Conservation (phyloP, 2,797 vertebrate genomes). For the Chrysocyon brachyurus region DNA sequence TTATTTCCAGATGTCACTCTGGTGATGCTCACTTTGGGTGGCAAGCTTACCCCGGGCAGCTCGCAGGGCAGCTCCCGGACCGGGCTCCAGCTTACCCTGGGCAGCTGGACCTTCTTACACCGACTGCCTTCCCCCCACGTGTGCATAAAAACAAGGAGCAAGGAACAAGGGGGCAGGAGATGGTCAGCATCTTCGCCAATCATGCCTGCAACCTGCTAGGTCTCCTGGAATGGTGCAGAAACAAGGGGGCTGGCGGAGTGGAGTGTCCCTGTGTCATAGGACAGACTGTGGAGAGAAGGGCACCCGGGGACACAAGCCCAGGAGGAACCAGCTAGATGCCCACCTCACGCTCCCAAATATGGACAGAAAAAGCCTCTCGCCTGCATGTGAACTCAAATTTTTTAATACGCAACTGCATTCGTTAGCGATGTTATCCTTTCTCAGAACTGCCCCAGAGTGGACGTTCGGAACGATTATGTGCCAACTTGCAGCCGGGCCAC, state of each 20-base stretch:
- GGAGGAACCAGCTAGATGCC: background rate
- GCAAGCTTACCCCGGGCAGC: background rate
- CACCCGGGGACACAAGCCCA: background rate
- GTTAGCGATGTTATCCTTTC: background rate
- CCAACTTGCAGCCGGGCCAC: background rate
- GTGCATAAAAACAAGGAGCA: background rate
- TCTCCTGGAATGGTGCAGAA: background rate
- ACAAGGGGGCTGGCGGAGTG: background rate
- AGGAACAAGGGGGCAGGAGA: background rate
- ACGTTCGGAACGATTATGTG: background rate
- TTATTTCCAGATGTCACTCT: fast-evolving
- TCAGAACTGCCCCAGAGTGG: background rate
- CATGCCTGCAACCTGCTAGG: background rate
- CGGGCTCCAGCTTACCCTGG: background rate
- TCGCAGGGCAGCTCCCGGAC: fast-evolving
- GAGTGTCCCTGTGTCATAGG: background rate
- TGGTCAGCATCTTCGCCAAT: background rate
- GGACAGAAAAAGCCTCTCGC: background rate
- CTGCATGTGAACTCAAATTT: background rate
- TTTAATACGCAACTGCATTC: background rate
- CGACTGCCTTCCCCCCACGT: fast-evolving
- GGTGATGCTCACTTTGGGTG: fast-evolving
- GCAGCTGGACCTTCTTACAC: background rate
- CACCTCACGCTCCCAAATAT: background rate
- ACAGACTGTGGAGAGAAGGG: background rate